Percentiles rank a stretch among this genome's conserved stretches.
Conservation (phyloP, 2,113 vertebrate genomes). For the Hippocampus abdominalis region DNA sequence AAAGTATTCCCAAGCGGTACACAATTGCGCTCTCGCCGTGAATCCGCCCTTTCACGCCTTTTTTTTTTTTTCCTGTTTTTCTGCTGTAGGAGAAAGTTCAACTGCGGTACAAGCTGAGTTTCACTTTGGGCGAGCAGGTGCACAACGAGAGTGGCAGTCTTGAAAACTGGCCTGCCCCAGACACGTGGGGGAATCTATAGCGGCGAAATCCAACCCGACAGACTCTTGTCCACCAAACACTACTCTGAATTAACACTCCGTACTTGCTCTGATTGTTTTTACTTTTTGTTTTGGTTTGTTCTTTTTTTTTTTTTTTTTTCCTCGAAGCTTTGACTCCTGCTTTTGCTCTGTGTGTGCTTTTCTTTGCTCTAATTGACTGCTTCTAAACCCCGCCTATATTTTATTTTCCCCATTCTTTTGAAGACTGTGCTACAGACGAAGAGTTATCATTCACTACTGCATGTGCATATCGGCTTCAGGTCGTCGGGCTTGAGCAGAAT, state of each 20-base stretch:
- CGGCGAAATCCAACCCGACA: slow-evolving; percentile 63
- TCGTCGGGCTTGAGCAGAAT: neutral
- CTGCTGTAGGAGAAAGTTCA: slow-evolving; percentile 88
- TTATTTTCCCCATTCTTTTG: slow-evolving; percentile 4
- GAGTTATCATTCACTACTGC: slow-evolving; percentile 3
- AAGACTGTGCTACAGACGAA: slow-evolving; percentile 5
- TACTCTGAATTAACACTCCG: slow-evolving; percentile 7
- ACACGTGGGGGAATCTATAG: slow-evolving; percentile 92
- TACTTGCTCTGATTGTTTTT: slow-evolving; percentile 22
- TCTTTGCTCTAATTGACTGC: slow-evolving; percentile 28
- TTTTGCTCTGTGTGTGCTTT: slow-evolving; percentile 29
- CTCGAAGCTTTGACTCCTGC: neutral
- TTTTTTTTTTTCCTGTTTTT: neutral
- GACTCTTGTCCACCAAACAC: slow-evolving; percentile 49
- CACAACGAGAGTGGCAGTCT: slow-evolving; percentile 88
- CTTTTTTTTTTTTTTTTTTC: slow-evolving; percentile 4
- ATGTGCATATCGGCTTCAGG: slow-evolving; percentile 18
- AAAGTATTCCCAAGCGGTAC: slow-evolving; percentile 72
- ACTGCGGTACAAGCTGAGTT: slow-evolving; percentile 89
- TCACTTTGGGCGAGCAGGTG: slow-evolving; percentile 85
- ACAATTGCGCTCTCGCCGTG: no score
- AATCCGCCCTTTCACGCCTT: no score
- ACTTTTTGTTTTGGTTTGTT: no score
- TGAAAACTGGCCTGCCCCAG: slow-evolving; percentile 89
- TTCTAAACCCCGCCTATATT: slow-evolving; percentile 16